phyloP scores from a whole-genome alignment of 2,797 vertebrate species.

The Anguilla obscura region DNA sequence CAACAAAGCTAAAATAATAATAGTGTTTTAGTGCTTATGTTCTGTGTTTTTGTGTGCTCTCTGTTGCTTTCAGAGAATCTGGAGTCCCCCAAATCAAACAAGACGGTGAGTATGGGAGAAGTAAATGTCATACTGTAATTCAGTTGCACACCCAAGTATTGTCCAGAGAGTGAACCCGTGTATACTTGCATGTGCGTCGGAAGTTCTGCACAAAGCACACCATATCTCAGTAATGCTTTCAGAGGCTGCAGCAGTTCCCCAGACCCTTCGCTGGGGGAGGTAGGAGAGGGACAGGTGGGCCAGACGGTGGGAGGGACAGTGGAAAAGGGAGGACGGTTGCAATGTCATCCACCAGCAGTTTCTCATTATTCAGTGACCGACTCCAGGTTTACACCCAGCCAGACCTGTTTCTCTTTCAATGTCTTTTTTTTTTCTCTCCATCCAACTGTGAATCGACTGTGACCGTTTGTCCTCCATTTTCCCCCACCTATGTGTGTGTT shows the following conservation, averaged over 20 bases:
- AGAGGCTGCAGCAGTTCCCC: not conserved
- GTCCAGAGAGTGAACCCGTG: not conserved
- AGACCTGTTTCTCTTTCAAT: not conserved
- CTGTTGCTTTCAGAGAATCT: conserved; percentile 73
- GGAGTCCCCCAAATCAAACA: conserved; percentile 82
- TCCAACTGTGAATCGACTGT: not conserved
- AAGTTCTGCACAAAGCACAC: not conserved
- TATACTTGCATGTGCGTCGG: not conserved
- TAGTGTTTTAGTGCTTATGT: not conserved
- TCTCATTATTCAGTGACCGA: not conserved
- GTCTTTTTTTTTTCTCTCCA: not conserved
- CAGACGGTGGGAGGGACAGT: not conserved
- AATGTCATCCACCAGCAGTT: not conserved
- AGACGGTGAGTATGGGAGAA: conserved; percentile 82
- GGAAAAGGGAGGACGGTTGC: not conserved
- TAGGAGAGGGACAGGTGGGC: not conserved
- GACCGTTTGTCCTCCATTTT: not conserved
- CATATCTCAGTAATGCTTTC: not conserved
- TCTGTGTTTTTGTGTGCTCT: conserved; percentile 22
- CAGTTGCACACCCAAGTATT: not conserved
- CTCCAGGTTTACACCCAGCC: not conserved
- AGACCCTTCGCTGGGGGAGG: not conserved
- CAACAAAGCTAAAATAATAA: not conserved
- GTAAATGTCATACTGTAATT: not conserved
- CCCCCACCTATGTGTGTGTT: not conserved